A percentile compares a stretch with the other conserved stretches of the same genome.
These are phyloP conservation scores for Chitala chitala DNA, from an alignment of 2,113 vertebrate genomes.

Conservation along the genomic window DNA sequence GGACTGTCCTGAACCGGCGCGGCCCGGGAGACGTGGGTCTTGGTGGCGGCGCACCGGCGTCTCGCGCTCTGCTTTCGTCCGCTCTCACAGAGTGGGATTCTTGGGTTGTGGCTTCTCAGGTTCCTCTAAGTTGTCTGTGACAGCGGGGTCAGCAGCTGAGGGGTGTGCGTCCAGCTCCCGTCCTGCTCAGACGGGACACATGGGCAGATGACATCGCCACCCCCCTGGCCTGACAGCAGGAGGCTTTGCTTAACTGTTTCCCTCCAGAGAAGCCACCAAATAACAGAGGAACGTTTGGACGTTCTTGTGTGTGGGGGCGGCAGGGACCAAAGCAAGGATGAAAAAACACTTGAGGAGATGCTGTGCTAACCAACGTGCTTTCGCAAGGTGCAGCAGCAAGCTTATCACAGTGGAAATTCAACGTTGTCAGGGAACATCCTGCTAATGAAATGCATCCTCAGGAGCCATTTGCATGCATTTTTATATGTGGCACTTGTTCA, in stretches of 20 bases:
- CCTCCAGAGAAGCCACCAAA: neutral
- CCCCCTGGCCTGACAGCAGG: neutral
- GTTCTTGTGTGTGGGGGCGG: neutral
- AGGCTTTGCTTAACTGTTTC: conserved; percentile 4
- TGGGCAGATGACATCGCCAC: conserved; percentile 3
- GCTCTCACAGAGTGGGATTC: too few relatives aligned
- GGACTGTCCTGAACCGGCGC: too few relatives aligned
- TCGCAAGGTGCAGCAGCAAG: neutral
- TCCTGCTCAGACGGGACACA: too few relatives aligned
- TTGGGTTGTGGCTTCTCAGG: too few relatives aligned
- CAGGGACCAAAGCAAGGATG: neutral
- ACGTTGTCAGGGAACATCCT: neutral
- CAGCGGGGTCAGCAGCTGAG: too few relatives aligned
- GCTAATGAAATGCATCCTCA: neutral
- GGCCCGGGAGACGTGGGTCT: too few relatives aligned
- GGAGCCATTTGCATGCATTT: conserved; percentile 12
- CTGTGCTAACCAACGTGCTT: neutral
- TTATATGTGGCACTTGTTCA: neutral
- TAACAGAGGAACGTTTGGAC: neutral
- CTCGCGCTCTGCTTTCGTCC: too few relatives aligned
- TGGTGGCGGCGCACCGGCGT: too few relatives aligned
- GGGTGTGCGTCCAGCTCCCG: too few relatives aligned
- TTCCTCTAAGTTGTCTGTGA: too few relatives aligned
- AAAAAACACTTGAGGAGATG: neutral
- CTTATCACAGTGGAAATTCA: neutral